Conservation (phyloP, 30 jellyfish, hydroid and myxozoan species). For the Rhopilema esculentum region DNA sequence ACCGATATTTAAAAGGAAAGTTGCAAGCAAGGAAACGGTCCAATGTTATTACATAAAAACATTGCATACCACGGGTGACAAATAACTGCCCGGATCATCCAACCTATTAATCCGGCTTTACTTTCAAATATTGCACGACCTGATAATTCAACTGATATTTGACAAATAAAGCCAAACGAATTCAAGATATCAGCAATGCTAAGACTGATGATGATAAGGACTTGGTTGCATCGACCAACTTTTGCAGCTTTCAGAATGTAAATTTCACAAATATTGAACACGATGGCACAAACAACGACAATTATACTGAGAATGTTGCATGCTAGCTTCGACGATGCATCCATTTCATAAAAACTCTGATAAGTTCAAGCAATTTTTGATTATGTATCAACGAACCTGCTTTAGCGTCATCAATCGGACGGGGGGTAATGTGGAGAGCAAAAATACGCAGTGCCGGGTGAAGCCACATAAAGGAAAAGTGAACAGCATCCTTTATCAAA, state of each 20-base stretch:
- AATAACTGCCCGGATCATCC: slow-evolving; percentile 43
- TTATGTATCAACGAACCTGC: no score
- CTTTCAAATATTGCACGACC: slow-evolving; percentile 8
- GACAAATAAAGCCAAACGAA: slow-evolving; percentile 18
- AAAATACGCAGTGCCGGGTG: no score
- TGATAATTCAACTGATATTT: slow-evolving; percentile 7
- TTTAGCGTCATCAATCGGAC: no score
- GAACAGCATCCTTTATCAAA: no score
- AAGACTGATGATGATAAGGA: slow-evolving; percentile 9
- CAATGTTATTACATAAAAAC: slow-evolving; percentile 11
- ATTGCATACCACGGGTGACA: slow-evolving; percentile 46
- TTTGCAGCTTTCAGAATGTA: slow-evolving; percentile 1
- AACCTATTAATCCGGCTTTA: slow-evolving; percentile 4
- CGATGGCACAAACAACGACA: slow-evolving; percentile 8
- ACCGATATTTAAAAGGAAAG: slow-evolving; percentile 37
- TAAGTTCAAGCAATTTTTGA: no score
- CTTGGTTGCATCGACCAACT: slow-evolving; percentile 1
- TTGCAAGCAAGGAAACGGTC: slow-evolving; percentile 50
- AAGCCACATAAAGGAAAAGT: no score
- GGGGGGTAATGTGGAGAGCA: no score
- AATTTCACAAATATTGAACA: slow-evolving; percentile 21
- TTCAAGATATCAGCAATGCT: slow-evolving; percentile 34
- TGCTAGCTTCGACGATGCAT: slow-evolving; percentile 5
- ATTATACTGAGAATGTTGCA: slow-evolving; percentile 18
- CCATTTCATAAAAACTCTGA: slow-evolving; percentile 9